phyloP scores from a whole-genome alignment of 2,797 vertebrate genomes.

The Mycteria americana region DNA sequence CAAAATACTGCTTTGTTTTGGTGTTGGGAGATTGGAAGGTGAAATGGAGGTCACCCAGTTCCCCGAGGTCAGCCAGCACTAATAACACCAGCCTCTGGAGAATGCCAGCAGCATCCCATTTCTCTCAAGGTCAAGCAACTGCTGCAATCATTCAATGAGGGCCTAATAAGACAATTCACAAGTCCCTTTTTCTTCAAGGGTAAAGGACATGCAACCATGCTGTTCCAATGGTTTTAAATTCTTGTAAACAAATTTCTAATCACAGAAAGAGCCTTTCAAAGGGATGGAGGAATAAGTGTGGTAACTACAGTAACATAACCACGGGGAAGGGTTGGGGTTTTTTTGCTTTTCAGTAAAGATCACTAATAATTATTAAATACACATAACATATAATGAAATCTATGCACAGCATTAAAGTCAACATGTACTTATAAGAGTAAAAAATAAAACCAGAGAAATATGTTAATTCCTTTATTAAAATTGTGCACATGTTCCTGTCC shows the following conservation, averaged over 20 bases:
- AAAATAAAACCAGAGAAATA: not conserved
- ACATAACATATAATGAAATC: not conserved
- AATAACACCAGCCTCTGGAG: constrained; percentile 51
- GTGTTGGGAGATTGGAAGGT: constrained; percentile 23
- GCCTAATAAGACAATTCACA: constrained; percentile 36
- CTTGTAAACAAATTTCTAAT: not conserved
- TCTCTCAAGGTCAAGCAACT: constrained; percentile 44
- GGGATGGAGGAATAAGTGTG: not conserved
- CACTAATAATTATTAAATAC: not conserved
- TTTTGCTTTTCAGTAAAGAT: not conserved
- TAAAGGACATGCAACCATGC: not conserved
- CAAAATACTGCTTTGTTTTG: constrained; percentile 29
- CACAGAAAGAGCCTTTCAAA: not conserved
- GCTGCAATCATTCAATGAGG: constrained; percentile 31
- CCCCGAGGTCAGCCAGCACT: not conserved
- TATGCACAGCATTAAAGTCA: not conserved
- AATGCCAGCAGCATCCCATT: not conserved
- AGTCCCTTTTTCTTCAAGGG: not conserved
- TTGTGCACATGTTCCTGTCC: not conserved
- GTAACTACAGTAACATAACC: not conserved
- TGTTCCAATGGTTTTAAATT: not conserved
- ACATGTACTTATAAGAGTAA: not conserved
- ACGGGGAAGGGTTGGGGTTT: not conserved
- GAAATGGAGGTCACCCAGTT: constrained; percentile 37
- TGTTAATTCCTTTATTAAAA: not conserved